Evolutionary conservation across 2,888 invertebrate species (phyloP), one percentile per base, ranked within the genome.

Genomic region (Smittia sp.): DNA sequence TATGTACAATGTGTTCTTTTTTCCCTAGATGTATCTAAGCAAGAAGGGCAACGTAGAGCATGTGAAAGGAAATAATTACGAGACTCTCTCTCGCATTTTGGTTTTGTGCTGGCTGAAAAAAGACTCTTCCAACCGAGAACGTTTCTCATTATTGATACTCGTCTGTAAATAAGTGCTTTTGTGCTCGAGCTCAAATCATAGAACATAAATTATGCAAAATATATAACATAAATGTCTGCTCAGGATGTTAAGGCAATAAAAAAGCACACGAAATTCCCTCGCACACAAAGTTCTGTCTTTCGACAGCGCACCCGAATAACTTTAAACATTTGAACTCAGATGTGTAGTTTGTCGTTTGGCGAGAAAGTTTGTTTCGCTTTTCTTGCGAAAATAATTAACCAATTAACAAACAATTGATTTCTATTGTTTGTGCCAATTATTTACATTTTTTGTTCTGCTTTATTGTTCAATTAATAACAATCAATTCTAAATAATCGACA

Each of bases 141-240:
- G n/a, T 46, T 58, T 27, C 15, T 27, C 63, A 63, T 63, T 63
- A 63, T 63, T 63, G 63, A 63, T 63, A 63, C 63, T 63, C 63
- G 63, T 58, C 58, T 58, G 58, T 22, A 58, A 58, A 58, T 58
- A 58, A 58, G 63, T 24, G 63, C 63, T 63, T 25, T n/a, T 7
- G 13, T n/a, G 25, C n/a, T 27, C 63, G n/a, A 15, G 63, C 63
- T 27, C 63, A 63, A 63, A 25, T 63, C 63, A 63, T 63, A 27
- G 15, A 63, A n/a, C 27, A 63, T 63, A 63, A 63, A 63, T 63
- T 63, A 63, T 63, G 63, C 63, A 63, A 63, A 63, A 24, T 24
- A 24, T 58, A 58, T 58, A 58, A 66, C 66, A 66, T 66, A 32
- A 66, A 66, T 66, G 66, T 66, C 66, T 66, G 66, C 20, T 38